Conservation (phyloP, 2,888 invertebrate genomes). For the Epirrhoe tristata region DNA sequence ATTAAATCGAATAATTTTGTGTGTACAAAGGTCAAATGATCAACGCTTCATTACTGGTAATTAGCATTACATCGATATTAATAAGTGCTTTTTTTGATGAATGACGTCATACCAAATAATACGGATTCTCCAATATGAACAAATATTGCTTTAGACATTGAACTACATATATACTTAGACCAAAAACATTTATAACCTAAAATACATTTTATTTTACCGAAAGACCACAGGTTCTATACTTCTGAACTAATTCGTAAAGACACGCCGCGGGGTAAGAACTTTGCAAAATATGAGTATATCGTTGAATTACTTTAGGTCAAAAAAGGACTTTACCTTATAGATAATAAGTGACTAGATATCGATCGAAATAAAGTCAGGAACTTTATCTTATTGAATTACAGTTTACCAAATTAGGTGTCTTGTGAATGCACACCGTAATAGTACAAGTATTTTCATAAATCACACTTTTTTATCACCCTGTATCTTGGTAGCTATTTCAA, state of each 20-base stretch:
- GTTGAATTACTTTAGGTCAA: conserved; percentile 37
- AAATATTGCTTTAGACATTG: too few relatives aligned
- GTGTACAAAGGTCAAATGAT: conserved; percentile 29
- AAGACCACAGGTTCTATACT: too few relatives aligned
- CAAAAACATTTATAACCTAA: too few relatives aligned
- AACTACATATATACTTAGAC: too few relatives aligned
- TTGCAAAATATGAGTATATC: conserved; percentile 47
- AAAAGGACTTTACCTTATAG: conserved; percentile 50
- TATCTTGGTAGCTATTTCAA: not conserved
- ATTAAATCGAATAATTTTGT: conserved; percentile 11
- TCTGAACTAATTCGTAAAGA: too few relatives aligned
- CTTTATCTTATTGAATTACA: conserved; percentile 38
- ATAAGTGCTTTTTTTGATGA: not conserved
- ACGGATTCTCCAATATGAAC: not conserved
- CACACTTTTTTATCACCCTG: conserved; percentile 19
- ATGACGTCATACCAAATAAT: not conserved
- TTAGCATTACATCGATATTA: conserved; percentile 28
- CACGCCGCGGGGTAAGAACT: conserved; percentile 49
- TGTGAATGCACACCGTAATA: conserved; percentile 28
- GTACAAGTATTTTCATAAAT: conserved; percentile 58
- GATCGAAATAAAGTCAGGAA: conserved; percentile 40
- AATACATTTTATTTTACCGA: too few relatives aligned
- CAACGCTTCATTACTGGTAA: conserved; percentile 28
- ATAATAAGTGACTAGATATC: conserved; percentile 44
- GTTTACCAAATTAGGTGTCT: conserved; percentile 51